Percentiles rank a stretch among this genome's conserved stretches.
Conservation (phyloP, 2,113 vertebrate genomes). For the Oreotrochilus melanogaster region DNA sequence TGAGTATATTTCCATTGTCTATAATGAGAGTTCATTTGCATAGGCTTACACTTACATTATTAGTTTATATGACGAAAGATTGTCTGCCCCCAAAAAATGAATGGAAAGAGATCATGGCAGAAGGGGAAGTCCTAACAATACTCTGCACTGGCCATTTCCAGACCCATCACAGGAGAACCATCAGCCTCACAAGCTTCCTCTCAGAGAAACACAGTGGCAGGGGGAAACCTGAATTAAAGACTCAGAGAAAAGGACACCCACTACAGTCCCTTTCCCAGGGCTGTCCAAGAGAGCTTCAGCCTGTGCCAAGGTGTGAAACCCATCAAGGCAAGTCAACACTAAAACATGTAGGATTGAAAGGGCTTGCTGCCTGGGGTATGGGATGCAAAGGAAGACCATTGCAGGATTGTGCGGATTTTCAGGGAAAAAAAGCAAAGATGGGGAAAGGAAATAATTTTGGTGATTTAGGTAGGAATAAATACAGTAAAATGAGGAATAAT, state of each 20-base stretch:
- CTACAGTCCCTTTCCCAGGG: neutral
- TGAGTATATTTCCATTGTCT: neutral
- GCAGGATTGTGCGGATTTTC: neutral
- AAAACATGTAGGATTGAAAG: neutral
- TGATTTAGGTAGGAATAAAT: neutral
- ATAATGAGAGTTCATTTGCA: neutral
- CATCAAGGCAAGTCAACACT: neutral
- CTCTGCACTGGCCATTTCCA: neutral
- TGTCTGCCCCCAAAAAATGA: neutral
- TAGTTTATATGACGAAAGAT: neutral
- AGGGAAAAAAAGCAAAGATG: neutral
- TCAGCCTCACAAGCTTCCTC: neutral
- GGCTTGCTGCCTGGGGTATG: fast-evolving
- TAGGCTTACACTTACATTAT: neutral
- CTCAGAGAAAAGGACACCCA: neutral
- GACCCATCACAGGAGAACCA: neutral
- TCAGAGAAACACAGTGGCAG: neutral
- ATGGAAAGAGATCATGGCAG: neutral
- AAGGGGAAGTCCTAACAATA: neutral
- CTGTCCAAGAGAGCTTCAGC: neutral
- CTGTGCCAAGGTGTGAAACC: fast-evolving
- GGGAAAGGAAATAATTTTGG: neutral
- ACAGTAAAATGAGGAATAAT: neutral
- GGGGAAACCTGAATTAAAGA: neutral
- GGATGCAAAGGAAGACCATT: neutral